phyloP scores from a whole-genome alignment of 2,888 invertebrate species.

The Eledona agricola region DNA sequence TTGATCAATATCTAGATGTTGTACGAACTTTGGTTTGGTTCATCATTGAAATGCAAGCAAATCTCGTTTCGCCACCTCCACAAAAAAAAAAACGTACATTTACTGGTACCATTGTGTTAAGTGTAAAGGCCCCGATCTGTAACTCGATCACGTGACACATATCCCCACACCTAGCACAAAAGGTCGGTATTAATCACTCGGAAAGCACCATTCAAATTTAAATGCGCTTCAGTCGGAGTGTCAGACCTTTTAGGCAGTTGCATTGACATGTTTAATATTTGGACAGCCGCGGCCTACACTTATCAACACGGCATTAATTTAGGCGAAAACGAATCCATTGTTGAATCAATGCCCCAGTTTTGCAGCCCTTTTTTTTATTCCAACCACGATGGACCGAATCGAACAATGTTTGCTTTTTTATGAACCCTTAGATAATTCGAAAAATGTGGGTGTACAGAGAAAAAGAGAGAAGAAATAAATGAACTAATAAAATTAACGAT shows the following conservation, averaged over 20 bases:
- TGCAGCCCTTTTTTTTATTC: slow-evolving; percentile 19
- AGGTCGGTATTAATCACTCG: slow-evolving; percentile 44
- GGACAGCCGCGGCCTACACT: slow-evolving; percentile 50
- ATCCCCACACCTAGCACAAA: slow-evolving; percentile 51
- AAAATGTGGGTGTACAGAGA: too few species aligned
- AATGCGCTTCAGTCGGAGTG: slow-evolving; percentile 42
- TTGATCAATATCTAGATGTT: too few species aligned
- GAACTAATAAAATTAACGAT: slow-evolving; percentile 37
- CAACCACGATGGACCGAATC: too few species aligned
- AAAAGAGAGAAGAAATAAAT: slow-evolving; percentile 30
- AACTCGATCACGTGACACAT: slow-evolving; percentile 50
- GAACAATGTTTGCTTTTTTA: slow-evolving; percentile 22
- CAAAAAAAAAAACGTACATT: too few species aligned
- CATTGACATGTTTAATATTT: slow-evolving; percentile 53
- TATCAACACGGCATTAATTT: slow-evolving; percentile 50
- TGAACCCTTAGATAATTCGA: too few species aligned
- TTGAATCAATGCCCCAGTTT: slow-evolving; percentile 9
- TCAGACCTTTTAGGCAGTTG: slow-evolving; percentile 48
- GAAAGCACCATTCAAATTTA: slow-evolving; percentile 39
- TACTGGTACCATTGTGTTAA: too few species aligned
- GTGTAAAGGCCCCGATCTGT: too few species aligned
- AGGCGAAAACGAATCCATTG: slow-evolving; percentile 30
- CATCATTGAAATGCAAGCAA: too few species aligned
- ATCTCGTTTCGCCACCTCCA: too few species aligned
- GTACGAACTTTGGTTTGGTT: too few species aligned